Base-by-base conservation (phyloP, 2,113 vertebrate species). In the Columba livia region DNA sequence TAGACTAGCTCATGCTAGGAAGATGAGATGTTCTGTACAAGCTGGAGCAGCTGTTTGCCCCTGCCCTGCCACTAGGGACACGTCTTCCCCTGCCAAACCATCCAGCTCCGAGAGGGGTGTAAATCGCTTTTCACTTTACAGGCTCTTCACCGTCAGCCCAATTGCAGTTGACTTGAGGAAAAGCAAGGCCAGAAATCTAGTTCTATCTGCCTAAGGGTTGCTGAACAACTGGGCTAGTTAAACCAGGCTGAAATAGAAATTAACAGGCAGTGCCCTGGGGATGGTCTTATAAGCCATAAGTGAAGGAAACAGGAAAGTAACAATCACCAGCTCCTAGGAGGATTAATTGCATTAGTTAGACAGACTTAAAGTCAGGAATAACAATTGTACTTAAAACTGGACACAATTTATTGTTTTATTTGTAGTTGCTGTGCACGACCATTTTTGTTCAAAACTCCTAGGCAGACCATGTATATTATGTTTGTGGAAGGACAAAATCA, bases 241-340 rank as follows among this genome's bases (percentile, higher is more conserved):
- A 92, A 90, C 28, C 36, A 90, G 71, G 62, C 58, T 86, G 88
- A 90, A 78, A 88, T n/a, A 80, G 79, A 90, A 94, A 83, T 89
- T 62, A 93, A 78, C 23, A 91, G 61, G 40, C 34, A 56, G 79
- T 74, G 54, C 71, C 11, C 47, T 50, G 38, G 70, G 47, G 44
- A 79, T 66, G 69, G 34, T 66, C 16, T 72, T 69, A 26, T 17
- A 62, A 72, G 21, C 31, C 34, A 3, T 61, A 65, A 95, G 64
- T 70, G 62, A 96, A 88, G 74, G 11, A 90, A 95, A 89, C 40
- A 93, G 50, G 64, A 58, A 81, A 80, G 77, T 66, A 88, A 89
- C 73, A 64, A 61, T n/a, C 79, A 91, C 19, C 69, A 94, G 53
- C 67, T 90, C 80, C 88, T 70, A 90, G 78, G 44, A 94, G 48